These are phyloP conservation scores for Charaxes varanes DNA, from an alignment of 1,140 invertebrate genomes.

Conservation along the genomic window DNA sequence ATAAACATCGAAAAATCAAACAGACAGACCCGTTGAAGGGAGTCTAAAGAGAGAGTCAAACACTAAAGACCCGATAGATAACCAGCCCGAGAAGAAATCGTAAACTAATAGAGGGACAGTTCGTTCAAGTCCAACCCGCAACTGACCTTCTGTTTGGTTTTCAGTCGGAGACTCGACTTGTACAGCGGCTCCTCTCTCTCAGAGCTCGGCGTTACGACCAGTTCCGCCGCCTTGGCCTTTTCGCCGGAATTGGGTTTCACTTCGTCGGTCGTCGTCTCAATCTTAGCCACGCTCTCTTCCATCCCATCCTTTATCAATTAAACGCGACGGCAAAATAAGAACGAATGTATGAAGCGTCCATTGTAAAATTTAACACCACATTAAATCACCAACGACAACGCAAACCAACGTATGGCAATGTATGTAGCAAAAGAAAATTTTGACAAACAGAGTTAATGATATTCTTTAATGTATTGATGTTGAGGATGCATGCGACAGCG, in stretches of 20 bases:
- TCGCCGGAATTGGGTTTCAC: conserved; percentile 49
- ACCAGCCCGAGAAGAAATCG: conserved; percentile 32
- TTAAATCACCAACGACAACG: conserved; percentile 34
- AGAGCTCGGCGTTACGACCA: conserved; percentile 20
- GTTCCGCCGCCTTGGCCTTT: conserved; percentile 26
- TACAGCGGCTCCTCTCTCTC: conserved; percentile 68
- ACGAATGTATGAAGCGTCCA: conserved; percentile 56
- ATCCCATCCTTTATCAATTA: conserved; percentile 51
- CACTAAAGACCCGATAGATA: conserved; percentile 30
- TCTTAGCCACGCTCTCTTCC: conserved; percentile 55
- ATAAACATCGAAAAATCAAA: conserved; percentile 16
- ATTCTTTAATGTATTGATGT: conserved; percentile 9
- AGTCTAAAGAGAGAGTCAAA: conserved; percentile 22
- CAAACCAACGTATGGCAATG: conserved; percentile 31
- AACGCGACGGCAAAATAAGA: conserved; percentile 63
- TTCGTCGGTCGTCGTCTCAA: conserved; percentile 62
- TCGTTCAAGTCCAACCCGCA: conserved; percentile 24
- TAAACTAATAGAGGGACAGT: conserved; percentile 45
- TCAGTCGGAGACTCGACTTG: conserved; percentile 67
- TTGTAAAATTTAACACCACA: conserved; percentile 26
- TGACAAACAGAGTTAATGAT: conserved; percentile 33
- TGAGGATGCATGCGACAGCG: conserved; percentile 5
- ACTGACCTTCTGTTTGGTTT: conserved; percentile 67
- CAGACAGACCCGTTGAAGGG: conserved; percentile 19
- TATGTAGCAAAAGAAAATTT: conserved; percentile 41